Evolutionary conservation across 1,140 invertebrate genomes (phyloP), one percentile per base, ranked within the genome.

Genomic region (Orius insidiosus): DNA sequence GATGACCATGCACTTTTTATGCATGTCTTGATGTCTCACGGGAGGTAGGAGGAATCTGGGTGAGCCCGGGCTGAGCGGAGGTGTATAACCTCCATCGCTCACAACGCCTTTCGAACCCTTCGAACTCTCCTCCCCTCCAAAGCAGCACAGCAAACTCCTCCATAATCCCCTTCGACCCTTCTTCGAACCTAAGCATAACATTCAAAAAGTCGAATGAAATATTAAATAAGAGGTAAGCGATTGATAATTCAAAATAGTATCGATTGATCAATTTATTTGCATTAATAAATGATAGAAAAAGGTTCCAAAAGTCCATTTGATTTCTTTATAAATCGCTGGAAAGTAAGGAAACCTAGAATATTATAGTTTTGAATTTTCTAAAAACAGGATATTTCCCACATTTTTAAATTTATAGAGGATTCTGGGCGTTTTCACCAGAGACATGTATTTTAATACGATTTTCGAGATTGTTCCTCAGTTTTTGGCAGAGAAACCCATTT

Each of bases 1-100:
- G 63, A 99, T 98, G 56, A 99, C 92, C 80, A 98, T 89, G 72
- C 95, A 98, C 66, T 96, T 97, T 68, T 93, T 96, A 68, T 90
- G 83, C 72, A 82, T 80, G 66, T 98, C 92, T 64, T 85, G 78
- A 58, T 87, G 82, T 64, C 79, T 74, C 49, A 88, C 73, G 50
- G 85, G 77, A 53, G 90, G 88, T 58, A 98, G 69, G 48, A 98
- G 71, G 57, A 78, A 82, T 66, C 63, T 45, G 68, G 72, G 49
- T 50, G 64, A 67, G 24, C 61, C 66, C n/a, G 60, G 62, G 53
- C 58, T 60, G 38, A 69, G 60, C 38, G 70, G 68, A 31, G 74
- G 72, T 70, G 53, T 66, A 73, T 18, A 34, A 34, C 14, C 33
- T n/a, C 35, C 11, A 1, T 9, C 15, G 49, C 32, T 47, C 60